Evolutionary conservation across 1,140 invertebrate genomes (phyloP).

Genomic region (Magallana angulata): DNA sequence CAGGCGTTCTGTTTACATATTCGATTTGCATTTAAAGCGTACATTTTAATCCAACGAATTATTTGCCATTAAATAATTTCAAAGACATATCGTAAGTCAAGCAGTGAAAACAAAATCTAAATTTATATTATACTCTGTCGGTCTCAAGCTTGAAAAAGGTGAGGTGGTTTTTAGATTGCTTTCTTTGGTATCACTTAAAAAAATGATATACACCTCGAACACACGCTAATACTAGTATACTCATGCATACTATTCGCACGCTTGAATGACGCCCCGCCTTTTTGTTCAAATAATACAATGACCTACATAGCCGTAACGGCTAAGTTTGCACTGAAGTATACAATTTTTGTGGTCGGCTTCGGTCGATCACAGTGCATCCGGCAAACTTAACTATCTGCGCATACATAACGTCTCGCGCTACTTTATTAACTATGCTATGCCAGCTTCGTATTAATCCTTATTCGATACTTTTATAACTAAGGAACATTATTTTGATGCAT

Average conservation of each 20-base stretch:
- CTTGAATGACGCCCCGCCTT: background rate
- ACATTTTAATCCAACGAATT: background rate
- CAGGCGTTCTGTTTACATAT: background rate
- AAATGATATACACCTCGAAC: background rate
- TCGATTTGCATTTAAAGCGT: background rate
- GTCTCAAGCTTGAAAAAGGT: background rate
- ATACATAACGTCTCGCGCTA: too few relatives aligned
- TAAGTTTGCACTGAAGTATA: background rate
- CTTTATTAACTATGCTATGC: too few relatives aligned
- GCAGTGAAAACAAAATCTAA: background rate
- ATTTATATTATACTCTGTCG: background rate
- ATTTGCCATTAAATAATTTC: background rate
- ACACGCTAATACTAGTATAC: background rate
- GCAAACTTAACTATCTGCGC: too few relatives aligned
- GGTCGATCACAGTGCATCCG: background rate
- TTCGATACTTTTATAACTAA: background rate
- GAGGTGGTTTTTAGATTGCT: background rate
- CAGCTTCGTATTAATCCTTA: too few relatives aligned
- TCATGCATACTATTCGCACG: too few relatives aligned
- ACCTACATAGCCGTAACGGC: conserved; percentile 1
- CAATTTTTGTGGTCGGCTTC: background rate
- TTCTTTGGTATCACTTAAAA: background rate
- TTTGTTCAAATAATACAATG: conserved; percentile 3
- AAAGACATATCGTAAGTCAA: background rate
- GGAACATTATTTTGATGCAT: background rate